Conservation (phyloP, 2,888 invertebrate species). For the Cephus pygmeus region DNA sequence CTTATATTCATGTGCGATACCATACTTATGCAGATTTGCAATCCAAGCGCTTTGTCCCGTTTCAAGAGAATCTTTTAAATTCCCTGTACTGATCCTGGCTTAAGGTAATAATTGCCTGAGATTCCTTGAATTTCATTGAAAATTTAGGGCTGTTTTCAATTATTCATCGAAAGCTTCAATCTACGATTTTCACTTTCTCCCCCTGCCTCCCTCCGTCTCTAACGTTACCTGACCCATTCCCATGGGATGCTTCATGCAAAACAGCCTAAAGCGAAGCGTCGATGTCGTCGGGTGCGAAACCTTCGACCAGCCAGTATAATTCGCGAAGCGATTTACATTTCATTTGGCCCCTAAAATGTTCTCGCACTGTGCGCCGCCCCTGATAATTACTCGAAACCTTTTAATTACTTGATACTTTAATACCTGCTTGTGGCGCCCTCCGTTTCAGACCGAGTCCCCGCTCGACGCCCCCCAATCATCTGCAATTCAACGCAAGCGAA, state of each 20-base stretch:
- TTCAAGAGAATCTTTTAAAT: not conserved
- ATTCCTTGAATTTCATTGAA: not conserved
- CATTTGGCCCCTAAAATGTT: conserved; percentile 4
- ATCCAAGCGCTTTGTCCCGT: not conserved
- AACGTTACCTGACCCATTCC: not conserved
- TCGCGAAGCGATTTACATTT: conserved; percentile 4
- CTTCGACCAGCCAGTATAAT: not conserved
- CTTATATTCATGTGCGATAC: not conserved
- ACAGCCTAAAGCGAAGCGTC: not conserved
- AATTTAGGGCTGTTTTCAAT: not conserved
- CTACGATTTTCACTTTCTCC: not conserved
- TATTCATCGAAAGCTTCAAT: not conserved
- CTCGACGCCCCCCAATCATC: not conserved
- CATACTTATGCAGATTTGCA: not conserved
- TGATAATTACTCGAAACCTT: conserved; percentile 11
- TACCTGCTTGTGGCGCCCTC: not conserved
- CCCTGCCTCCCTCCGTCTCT: conserved; percentile 1
- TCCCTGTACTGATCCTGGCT: not conserved
- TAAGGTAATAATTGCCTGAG: not conserved
- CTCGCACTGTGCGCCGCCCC: not conserved
- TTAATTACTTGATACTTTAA: conserved; percentile 19
- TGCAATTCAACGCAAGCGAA: conserved; percentile 12
- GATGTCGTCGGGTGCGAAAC: not conserved
- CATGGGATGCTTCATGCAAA: not conserved
- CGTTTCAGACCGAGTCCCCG: not conserved